Percentiles rank a stretch among this genome's conserved stretches.
These are phyloP conservation scores for Hyalella azteca DNA, from an alignment of 2,888 invertebrate species.

Conservation along the genomic window DNA sequence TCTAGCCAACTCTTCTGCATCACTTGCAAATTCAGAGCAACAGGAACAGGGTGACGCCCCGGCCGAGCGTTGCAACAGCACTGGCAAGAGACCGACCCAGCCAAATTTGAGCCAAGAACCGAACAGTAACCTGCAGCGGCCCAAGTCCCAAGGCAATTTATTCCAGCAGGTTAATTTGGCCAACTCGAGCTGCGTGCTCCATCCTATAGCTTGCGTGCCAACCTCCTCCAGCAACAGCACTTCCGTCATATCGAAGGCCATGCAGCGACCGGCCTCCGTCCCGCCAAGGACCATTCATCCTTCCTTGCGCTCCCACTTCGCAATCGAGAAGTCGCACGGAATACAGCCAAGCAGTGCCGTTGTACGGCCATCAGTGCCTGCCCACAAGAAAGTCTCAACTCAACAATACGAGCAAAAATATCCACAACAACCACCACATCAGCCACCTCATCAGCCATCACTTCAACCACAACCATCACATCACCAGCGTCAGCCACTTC, in stretches of 20 bases:
- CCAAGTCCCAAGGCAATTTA: conserved; percentile 22
- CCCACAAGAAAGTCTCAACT: neutral
- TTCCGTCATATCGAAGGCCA: conserved; percentile 13
- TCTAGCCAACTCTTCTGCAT: neutral
- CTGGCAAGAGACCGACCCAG: neutral
- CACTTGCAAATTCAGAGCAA: neutral
- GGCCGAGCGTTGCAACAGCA: neutral
- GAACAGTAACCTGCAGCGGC: neutral
- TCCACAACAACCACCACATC: neutral
- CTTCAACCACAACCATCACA: neutral
- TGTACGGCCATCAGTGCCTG: neutral
- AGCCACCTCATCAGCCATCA: neutral
- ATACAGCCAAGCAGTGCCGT: neutral
- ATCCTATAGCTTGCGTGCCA: conserved; percentile 20
- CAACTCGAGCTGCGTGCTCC: conserved; percentile 2
- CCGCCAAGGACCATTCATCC: conserved; percentile 23
- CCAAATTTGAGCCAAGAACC: neutral
- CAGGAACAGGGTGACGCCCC: neutral
- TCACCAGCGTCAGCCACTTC: conserved; percentile 4
- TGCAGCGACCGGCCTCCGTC: conserved; percentile 25
- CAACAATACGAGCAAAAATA: conserved; percentile 22
- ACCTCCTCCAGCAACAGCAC: neutral
- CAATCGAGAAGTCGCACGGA: conserved; percentile 8
- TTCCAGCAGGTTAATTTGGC: conserved; percentile 13
- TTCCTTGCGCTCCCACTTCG: conserved; percentile 18